Evolutionary conservation across 2,797 vertebrate species (phyloP), one percentile per base, ranked within the genome.

Genomic region (Botia almorhae): DNA sequence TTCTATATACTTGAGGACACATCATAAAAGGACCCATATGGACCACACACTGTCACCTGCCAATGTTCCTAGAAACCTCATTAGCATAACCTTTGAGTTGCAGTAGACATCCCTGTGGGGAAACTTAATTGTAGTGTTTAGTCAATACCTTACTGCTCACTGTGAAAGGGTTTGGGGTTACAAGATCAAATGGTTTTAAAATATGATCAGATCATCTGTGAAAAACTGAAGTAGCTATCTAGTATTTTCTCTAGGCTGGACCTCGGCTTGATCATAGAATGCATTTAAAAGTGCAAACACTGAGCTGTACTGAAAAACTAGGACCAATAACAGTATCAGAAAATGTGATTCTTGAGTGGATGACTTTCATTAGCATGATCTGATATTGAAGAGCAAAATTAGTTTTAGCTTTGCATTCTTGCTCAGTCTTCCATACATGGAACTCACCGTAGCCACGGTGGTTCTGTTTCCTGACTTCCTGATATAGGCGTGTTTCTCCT

Each of bases 1-100:
- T 99, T 99, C 92, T 99, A 98, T 94, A 98, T 99, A 91, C 94
- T 99, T 89, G 98, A 99, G 90, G 97, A 97, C 92, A 96, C 98
- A 89, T 96, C 96, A 80, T 99, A 98, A 89, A 46, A 72, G 39
- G 53, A 64, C 58, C 50, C 19, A 48, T 55, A 23, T 39, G 12
- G 70, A 75, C 64, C 70, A 51, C 13, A 46, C 63, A 58, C 68
- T 69, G 46, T 65, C 61, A 46, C 55, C n/a, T 33, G 65, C 26
- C 81, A 33, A 70, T 64, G 53, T 46, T 53, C 13, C 55, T 65
- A 58, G 75, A 77, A 77, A 69, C 76, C 53, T 78, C 65, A 50
- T 60, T 3, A 78, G 65, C 23, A 78, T 60, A 60, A 63, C 56
- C 76, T 60, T 33, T 19, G 50, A 68, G 14, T 76, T 69, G 43